Conservation (phyloP, 2,113 vertebrate species). For the Megaceryle torquata region DNA sequence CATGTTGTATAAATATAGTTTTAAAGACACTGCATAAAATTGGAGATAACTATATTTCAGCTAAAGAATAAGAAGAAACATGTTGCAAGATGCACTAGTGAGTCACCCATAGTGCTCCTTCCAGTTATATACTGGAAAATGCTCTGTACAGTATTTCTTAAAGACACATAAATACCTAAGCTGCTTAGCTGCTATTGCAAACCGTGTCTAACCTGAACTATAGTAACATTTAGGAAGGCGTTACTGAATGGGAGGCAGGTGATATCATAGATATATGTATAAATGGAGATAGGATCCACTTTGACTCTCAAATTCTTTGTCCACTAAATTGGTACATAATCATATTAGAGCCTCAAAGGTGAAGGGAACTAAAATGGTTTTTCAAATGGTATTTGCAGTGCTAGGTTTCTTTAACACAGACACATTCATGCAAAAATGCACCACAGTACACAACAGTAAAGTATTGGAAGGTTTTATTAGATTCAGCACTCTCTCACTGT, state of each 20-base stretch:
- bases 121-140: neutral
- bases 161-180: neutral
- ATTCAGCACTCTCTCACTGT: neutral
- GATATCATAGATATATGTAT: neutral
- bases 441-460: neutral
- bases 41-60: neutral
- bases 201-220: neutral
- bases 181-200: neutral
- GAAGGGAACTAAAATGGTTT: neutral
- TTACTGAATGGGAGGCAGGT: neutral
- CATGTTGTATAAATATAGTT: neutral
- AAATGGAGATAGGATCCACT: neutral
- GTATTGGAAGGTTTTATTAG: constrained; percentile 15
- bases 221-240: neutral
- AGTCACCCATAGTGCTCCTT: neutral
- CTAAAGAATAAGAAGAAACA: neutral
- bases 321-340: neutral
- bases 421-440: neutral
- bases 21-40: neutral
- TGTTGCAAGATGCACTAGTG: neutral
- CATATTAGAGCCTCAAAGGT: neutral
- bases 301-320: neutral
- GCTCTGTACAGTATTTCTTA: neutral
- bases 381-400: neutral
- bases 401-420: neutral